Percentiles rank a stretch among this genome's conserved stretches.
These are phyloP conservation scores for Acanthochromis polyacanthus DNA, from an alignment of 2,113 vertebrate genomes.

Conservation along the genomic window DNA sequence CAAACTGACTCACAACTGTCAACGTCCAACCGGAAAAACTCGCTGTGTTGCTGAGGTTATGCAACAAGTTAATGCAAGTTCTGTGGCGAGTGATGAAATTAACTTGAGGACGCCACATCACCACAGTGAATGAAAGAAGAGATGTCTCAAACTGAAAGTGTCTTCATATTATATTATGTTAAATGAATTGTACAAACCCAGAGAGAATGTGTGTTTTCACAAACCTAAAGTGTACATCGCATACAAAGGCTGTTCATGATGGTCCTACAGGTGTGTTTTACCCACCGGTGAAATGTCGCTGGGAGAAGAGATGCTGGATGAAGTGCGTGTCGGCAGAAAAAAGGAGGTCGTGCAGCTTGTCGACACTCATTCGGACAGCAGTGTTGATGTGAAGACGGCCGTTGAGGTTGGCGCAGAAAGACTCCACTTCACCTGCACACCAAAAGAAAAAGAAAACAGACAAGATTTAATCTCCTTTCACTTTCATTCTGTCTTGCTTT, in stretches of 20 bases:
- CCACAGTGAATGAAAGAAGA: no score
- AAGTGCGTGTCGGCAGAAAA: constrained; percentile 91
- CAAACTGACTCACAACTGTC: constrained; percentile 16
- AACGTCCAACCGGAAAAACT: constrained; percentile 67
- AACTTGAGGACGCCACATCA: background rate
- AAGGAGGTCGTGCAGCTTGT: constrained; percentile 90
- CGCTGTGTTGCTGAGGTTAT: background rate
- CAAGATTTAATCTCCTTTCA: no score
- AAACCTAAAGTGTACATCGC: no score
- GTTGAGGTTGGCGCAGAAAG: constrained; percentile 85
- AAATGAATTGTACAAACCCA: no score
- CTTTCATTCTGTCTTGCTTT: no score
- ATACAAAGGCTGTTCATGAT: no score
- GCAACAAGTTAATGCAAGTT: constrained; percentile 49
- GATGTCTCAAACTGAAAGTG: no score
- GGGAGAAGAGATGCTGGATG: constrained; percentile 89
- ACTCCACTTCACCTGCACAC: constrained; percentile 87
- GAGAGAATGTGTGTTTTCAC: no score
- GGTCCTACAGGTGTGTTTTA: background rate
- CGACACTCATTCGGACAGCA: constrained; percentile 86
- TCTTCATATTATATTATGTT: no score
- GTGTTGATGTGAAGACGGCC: constrained; percentile 89
- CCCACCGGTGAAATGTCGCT: constrained; percentile 90
- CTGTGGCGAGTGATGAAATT: background rate
- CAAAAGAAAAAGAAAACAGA: background rate